phyloP scores from a whole-genome alignment of 2,113 vertebrate genomes.

The Suricata suricatta region DNA sequence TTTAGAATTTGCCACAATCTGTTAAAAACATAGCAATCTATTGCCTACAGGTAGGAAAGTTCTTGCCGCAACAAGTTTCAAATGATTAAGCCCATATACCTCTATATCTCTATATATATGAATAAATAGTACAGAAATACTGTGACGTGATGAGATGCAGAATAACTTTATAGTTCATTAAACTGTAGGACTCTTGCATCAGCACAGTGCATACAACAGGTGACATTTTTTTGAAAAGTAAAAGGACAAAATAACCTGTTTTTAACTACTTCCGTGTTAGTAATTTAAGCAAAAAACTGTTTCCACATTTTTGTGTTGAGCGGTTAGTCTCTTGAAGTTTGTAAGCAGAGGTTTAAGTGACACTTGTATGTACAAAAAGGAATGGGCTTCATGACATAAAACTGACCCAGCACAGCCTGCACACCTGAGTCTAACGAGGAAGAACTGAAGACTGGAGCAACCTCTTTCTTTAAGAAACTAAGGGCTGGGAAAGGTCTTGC shows the following conservation, averaged over 20 bases:
- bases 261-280: constrained; percentile 82
- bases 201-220: constrained; percentile 90
- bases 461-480: constrained; percentile 78
- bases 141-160: constrained; percentile 84
- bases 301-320: constrained; percentile 80
- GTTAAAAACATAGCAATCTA: constrained; percentile 94
- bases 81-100: constrained; percentile 81
- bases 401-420: constrained; percentile 81
- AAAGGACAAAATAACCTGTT: constrained; percentile 89
- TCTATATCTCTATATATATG: constrained; percentile 72
- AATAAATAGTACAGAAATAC: constrained; percentile 93
- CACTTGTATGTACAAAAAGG: constrained; percentile 82
- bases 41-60: constrained; percentile 88
- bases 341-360: constrained; percentile 80
- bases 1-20: constrained; percentile 91
- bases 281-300: constrained; percentile 80
- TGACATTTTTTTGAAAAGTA: constrained; percentile 85
- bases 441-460: constrained; percentile 79
- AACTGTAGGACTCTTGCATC: constrained; percentile 80
- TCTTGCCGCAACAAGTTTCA: constrained; percentile 79
- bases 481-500: constrained; percentile 83
- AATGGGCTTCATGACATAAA: constrained; percentile 75
- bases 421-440: constrained; percentile 87
- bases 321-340: constrained; percentile 75
- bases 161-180: constrained; percentile 81